Evolutionary conservation across 1,140 invertebrate genomes (phyloP).

Genomic region (Dreissena rostriformis): DNA sequence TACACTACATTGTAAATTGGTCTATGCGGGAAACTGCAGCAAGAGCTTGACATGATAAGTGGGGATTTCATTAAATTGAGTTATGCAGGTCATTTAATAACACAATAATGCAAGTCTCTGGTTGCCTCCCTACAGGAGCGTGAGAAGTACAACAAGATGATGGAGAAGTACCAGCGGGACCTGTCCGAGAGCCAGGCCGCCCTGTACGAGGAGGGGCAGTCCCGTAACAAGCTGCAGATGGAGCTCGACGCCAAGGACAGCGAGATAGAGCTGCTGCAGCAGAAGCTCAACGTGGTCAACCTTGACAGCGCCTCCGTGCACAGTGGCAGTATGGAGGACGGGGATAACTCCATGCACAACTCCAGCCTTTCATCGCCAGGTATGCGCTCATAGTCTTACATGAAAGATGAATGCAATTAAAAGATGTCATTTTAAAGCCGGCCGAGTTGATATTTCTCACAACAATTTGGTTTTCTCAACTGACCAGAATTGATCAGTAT

Average conservation of each 20-base stretch:
- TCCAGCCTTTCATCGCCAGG: slow-evolving; percentile 39
- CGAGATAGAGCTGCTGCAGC: slow-evolving; percentile 95
- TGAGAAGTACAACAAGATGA: slow-evolving; percentile 95
- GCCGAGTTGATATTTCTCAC: no score
- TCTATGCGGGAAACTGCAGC: no score
- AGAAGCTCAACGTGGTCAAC: slow-evolving; percentile 84
- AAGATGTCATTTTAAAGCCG: no score
- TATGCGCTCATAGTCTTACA: no score
- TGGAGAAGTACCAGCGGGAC: slow-evolving; percentile 92
- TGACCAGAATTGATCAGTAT: no score
- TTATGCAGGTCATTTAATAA: no score
- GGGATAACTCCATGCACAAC: slow-evolving; percentile 40
- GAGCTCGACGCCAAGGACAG: slow-evolving; percentile 97
- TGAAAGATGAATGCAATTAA: no score
- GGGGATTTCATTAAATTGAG: no score
- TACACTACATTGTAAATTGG: no score
- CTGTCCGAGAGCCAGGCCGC: slow-evolving; percentile 91
- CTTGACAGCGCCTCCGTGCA: slow-evolving; percentile 95
- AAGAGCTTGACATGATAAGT: no score
- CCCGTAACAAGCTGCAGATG: slow-evolving; percentile 92
- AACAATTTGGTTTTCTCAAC: no score
- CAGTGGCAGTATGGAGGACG: slow-evolving; percentile 84
- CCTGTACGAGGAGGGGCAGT: slow-evolving; percentile 86
- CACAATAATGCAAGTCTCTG: no score
- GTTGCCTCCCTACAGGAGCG: slow-evolving; percentile 85